phyloP scores from a whole-genome alignment of 2,888 invertebrate species.

The Drosophila differens region DNA sequence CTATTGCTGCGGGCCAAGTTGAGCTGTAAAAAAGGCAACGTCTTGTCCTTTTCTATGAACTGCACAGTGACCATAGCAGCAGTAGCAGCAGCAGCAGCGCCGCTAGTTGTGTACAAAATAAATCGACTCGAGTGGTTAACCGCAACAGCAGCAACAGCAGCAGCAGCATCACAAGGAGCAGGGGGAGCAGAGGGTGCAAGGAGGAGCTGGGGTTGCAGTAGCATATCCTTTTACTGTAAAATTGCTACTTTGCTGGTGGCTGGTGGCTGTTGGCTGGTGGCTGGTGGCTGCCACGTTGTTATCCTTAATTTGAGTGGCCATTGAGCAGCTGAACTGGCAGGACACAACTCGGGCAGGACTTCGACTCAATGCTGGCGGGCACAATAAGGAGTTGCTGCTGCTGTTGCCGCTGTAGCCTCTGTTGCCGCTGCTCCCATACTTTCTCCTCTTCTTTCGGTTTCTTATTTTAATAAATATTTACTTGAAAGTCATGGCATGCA shows the following conservation, averaged over 20 bases:
- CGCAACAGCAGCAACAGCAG: constrained; percentile 49
- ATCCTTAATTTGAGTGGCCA: constrained; percentile 81
- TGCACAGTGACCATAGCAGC: constrained; percentile 44
- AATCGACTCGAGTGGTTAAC: constrained; percentile 79
- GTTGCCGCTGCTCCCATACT: neutral
- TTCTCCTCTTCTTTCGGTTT: constrained; percentile 4
- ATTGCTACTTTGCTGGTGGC: constrained; percentile 72
- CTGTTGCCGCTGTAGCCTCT: neutral
- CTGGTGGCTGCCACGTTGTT: constrained; percentile 67
- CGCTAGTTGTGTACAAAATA: constrained; percentile 79
- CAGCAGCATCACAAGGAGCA: constrained; percentile 13
- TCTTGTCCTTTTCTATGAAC: constrained; percentile 67
- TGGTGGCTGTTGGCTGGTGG: constrained; percentile 39
- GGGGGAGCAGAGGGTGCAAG: constrained; percentile 2
- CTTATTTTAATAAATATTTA: constrained; percentile 74
- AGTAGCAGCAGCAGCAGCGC: constrained; percentile 7
- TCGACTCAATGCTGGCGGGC: constrained; percentile 19
- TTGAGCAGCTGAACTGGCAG: constrained; percentile 51
- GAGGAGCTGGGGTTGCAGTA: constrained; percentile 14
- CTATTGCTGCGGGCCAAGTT: constrained; percentile 42
- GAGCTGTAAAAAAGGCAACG: constrained; percentile 67
- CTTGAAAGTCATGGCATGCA: constrained; percentile 69
- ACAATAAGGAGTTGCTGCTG: constrained; percentile 18
- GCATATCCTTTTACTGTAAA: constrained; percentile 66
- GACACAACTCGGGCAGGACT: constrained; percentile 17